Percentiles rank a stretch among this genome's conserved stretches.
Conservation (phyloP, 2,888 invertebrate species). For the Xestia ashworthii region DNA sequence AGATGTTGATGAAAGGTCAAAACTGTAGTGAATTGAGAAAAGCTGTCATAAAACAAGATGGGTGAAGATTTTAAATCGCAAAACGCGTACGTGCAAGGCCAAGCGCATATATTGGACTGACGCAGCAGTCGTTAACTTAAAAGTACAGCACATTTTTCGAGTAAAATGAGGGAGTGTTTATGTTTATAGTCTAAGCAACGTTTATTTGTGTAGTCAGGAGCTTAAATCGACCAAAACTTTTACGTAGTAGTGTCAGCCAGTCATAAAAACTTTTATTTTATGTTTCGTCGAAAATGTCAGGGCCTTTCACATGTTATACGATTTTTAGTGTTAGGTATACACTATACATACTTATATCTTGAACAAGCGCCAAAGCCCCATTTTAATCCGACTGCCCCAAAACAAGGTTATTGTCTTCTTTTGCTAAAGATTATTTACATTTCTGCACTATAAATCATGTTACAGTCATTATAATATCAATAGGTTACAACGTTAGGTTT, state of each 20-base stretch:
- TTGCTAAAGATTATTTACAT: background rate
- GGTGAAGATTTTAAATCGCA: too few species aligned
- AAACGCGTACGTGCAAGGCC: too few species aligned
- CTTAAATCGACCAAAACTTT: slow-evolving; percentile 49
- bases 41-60: too few species aligned
- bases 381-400: background rate
- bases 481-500: background rate
- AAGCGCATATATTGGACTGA: too few species aligned
- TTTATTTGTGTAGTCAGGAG: slow-evolving; percentile 45
- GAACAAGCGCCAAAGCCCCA: background rate
- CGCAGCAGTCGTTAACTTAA: too few species aligned
- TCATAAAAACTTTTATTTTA: slow-evolving; percentile 54
- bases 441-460: background rate
- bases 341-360: background rate
- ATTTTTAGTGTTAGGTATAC: slow-evolving; percentile 12
- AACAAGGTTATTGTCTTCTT: background rate
- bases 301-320: slow-evolving; percentile 7
- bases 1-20: too few species aligned
- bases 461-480: background rate
- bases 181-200: slow-evolving; percentile 39
- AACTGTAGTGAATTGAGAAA: too few species aligned
- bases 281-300: slow-evolving; percentile 46
- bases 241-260: slow-evolving; percentile 38
- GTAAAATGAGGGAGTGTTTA: slow-evolving; percentile 16
- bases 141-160: background rate